Percentiles rank a stretch among this genome's conserved stretches.
Evolutionary conservation across 2,113 vertebrate species (phyloP).

Genomic region (Otus sunia): DNA sequence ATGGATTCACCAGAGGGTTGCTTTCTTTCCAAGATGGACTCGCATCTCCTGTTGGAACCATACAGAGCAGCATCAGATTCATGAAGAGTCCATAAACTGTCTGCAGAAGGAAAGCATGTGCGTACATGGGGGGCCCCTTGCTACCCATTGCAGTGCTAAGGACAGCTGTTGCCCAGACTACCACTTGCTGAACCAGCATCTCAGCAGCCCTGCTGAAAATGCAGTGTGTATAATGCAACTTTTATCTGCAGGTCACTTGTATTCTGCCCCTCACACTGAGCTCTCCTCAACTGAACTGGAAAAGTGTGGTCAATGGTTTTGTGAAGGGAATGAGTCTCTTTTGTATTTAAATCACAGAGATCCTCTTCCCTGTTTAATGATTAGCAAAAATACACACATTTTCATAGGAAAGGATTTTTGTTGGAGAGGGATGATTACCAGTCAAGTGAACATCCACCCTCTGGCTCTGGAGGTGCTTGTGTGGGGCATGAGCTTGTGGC

Average conservation of each 20-base stretch:
- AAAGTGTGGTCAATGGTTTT: background rate
- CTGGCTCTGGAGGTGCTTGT: background rate
- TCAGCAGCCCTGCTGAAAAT: background rate
- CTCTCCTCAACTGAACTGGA: background rate
- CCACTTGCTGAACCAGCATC: background rate
- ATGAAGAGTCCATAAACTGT: background rate
- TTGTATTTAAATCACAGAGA: background rate
- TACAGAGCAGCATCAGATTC: background rate
- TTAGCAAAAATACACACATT: background rate
- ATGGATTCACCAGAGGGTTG: background rate
- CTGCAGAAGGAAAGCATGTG: background rate
- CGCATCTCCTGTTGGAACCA: background rate
- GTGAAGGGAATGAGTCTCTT: background rate
- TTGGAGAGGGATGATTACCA: background rate
- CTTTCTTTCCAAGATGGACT: background rate
- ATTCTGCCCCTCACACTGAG: background rate
- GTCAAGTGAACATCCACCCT: background rate
- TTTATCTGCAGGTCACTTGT: background rate
- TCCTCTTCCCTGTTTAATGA: background rate
- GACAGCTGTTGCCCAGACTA: background rate
- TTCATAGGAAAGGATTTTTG: background rate
- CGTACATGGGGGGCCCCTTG: accelerated
- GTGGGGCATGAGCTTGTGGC: background rate
- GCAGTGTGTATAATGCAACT: background rate
- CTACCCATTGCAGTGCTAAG: background rate